Percentiles rank a stretch among this genome's conserved stretches.
phyloP scores from a whole-genome alignment of 1,140 invertebrate genomes.

The Ooceraea biroi region DNA sequence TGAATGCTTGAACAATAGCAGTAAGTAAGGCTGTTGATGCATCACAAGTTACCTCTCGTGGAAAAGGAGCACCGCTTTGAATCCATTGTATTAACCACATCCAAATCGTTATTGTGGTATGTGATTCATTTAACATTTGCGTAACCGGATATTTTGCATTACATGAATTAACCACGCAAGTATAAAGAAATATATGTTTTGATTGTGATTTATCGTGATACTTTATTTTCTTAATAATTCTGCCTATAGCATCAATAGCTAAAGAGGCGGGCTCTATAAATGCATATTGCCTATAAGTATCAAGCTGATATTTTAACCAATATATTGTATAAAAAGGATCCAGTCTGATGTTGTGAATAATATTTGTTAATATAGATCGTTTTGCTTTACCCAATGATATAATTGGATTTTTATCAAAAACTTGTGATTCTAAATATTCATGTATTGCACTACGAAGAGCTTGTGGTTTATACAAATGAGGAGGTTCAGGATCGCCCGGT shows the following conservation, averaged over 20 bases:
- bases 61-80: slow-evolving; percentile 53
- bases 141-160: slow-evolving; percentile 40
- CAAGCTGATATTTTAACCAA: slow-evolving; percentile 40
- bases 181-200: slow-evolving; percentile 28
- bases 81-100: slow-evolving; percentile 65
- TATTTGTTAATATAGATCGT: not conserved
- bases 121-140: slow-evolving; percentile 57
- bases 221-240: slow-evolving; percentile 14
- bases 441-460: not conserved
- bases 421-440: slow-evolving; percentile 5
- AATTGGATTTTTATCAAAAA: slow-evolving; percentile 26
- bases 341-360: slow-evolving; percentile 18
- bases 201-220: slow-evolving; percentile 11
- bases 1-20: slow-evolving; percentile 17
- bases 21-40: slow-evolving; percentile 56
- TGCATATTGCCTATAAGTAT: slow-evolving; percentile 13
- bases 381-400: slow-evolving; percentile 20
- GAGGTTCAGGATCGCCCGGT: not conserved
- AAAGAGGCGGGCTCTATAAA: not conserved
- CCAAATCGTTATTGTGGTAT: slow-evolving; percentile 48
- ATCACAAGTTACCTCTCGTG: slow-evolving; percentile 66
- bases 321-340: slow-evolving; percentile 32
- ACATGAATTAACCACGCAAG: slow-evolving; percentile 13
- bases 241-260: slow-evolving; percentile 29
- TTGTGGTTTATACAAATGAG: slow-evolving; percentile 19